Conservation (phyloP, 1,140 invertebrate genomes). For the Aphelenchoides avenae region DNA sequence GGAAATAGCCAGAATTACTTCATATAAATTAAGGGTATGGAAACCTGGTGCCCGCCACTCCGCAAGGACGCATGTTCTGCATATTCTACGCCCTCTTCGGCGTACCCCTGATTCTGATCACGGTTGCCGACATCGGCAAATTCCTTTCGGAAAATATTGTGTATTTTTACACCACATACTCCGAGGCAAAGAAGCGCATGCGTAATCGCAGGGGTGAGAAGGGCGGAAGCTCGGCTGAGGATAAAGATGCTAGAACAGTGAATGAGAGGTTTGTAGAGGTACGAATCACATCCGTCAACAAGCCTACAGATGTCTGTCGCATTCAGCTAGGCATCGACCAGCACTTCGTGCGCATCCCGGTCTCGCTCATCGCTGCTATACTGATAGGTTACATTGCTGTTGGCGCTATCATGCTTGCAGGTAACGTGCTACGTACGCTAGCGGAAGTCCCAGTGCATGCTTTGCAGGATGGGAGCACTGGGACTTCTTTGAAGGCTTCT, state of each 20-base stretch:
- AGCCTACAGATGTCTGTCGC: no score
- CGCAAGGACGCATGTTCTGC: conserved; percentile 52
- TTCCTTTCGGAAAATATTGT: conserved; percentile 58
- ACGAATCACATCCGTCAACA: no score
- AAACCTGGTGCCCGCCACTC: conserved; percentile 53
- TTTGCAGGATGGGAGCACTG: conserved; percentile 58
- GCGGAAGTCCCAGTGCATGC: no score
- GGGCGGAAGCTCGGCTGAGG: neutral
- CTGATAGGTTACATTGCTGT: conserved; percentile 55
- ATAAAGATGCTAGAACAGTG: conserved; percentile 5
- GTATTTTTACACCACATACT: conserved; percentile 44
- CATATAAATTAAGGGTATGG: conserved; percentile 46
- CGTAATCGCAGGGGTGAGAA: neutral
- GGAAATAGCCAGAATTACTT: neutral
- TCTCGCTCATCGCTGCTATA: conserved; percentile 53
- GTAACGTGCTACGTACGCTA: no score
- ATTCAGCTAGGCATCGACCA: conserved; percentile 47
- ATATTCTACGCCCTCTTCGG: conserved; percentile 57
- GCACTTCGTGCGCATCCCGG: conserved; percentile 54
- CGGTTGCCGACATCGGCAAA: conserved; percentile 59
- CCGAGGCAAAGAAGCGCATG: conserved; percentile 14
- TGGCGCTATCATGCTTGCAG: conserved; percentile 53
- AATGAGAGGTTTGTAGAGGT: no score
- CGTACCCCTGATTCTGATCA: conserved; percentile 58
- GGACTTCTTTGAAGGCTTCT: conserved; percentile 54